Percentiles rank a stretch among this genome's conserved stretches.
These are phyloP conservation scores for Pluvialis apricaria DNA, from an alignment of 2,113 vertebrate genomes.

Conservation along the genomic window DNA sequence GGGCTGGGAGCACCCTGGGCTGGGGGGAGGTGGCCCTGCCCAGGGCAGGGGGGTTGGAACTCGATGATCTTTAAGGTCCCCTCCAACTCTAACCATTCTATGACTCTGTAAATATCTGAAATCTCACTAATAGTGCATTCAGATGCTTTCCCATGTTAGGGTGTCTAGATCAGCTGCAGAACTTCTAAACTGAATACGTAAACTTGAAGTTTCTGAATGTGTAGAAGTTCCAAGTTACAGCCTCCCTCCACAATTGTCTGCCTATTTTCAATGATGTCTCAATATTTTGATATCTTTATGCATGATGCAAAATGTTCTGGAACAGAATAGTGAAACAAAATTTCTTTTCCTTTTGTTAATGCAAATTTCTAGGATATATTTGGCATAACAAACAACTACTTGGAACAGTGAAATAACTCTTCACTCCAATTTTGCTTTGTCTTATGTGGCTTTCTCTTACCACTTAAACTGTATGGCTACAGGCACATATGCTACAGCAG, in stretches of 20 bases:
- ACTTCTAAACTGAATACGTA: neutral
- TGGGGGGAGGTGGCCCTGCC: neutral
- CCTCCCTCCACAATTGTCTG: neutral
- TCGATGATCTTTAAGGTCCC: neutral
- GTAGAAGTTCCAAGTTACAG: neutral
- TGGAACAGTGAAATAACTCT: neutral
- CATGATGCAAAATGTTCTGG: conserved; percentile 11
- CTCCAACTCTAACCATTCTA: neutral
- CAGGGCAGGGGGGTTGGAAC: neutral
- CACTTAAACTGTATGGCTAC: neutral
- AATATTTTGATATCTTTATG: conserved; percentile 48
- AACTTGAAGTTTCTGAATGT: neutral
- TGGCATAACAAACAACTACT: neutral
- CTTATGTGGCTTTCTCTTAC: neutral
- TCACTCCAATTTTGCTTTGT: neutral
- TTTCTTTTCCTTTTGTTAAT: conserved; percentile 22
- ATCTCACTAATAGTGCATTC: neutral
- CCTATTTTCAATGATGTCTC: conserved; percentile 29
- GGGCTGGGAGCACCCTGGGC: neutral
- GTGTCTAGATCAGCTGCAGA: neutral
- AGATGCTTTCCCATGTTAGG: fast-evolving
- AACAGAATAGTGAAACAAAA: conserved; percentile 7
- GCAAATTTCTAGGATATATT: neutral
- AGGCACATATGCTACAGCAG: neutral
- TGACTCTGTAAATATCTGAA: neutral